Percentiles rank a stretch among this genome's conserved stretches.
These are phyloP conservation scores for Meloidogyne chitwoodi DNA, from an alignment of 1,140 invertebrate species.

Conservation along the genomic window DNA sequence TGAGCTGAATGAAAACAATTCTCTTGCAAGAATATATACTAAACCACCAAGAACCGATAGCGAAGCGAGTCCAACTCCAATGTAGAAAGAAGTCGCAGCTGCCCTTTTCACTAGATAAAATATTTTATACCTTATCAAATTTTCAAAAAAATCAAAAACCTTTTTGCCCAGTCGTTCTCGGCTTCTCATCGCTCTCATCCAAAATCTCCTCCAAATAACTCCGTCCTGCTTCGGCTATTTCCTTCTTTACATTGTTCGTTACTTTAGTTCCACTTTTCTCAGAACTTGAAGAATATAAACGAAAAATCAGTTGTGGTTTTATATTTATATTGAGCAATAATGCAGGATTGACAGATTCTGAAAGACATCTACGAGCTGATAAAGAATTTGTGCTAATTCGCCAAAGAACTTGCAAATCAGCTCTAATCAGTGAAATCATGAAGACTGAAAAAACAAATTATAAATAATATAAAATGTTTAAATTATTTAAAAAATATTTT, in stretches of 20 bases:
- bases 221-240: background rate
- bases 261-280: background rate
- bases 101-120: constrained; percentile 40
- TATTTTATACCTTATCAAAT: background rate
- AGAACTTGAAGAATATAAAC: background rate
- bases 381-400: background rate
- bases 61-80: constrained; percentile 29
- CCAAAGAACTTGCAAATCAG: background rate
- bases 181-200: constrained; percentile 40
- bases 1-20: constrained; percentile 51
- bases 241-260: background rate
- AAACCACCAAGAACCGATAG: constrained; percentile 40
- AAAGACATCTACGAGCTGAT: background rate
- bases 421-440: background rate
- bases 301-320: background rate
- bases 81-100: constrained; percentile 52
- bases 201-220: constrained; percentile 43
- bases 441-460: background rate
- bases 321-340: background rate
- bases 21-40: constrained; percentile 40
- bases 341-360: background rate
- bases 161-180: constrained; percentile 55
- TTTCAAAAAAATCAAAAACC: constrained; percentile 21
- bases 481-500: background rate
- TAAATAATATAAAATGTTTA: background rate